Conservation (phyloP, 2,113 vertebrate species). For the Rhynchomys soricoides region DNA sequence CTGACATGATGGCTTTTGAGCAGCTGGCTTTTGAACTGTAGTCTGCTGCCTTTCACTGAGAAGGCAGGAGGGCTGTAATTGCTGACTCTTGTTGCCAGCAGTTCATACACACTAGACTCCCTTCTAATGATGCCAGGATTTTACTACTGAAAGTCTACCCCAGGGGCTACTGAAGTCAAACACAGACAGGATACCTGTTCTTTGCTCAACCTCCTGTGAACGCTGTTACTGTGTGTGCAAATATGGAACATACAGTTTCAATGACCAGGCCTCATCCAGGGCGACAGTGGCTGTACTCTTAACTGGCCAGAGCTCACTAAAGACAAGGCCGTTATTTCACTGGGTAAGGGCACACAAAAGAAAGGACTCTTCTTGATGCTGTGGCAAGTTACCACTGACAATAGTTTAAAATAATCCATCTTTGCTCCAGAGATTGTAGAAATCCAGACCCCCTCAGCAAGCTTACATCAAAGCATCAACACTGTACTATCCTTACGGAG, state of each 20-base stretch:
- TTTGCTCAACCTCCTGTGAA: not conserved
- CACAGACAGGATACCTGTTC: not conserved
- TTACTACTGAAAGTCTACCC: not conserved
- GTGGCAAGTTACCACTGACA: not conserved
- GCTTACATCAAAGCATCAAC: not conserved
- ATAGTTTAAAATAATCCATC: not conserved
- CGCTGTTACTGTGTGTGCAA: fast-evolving
- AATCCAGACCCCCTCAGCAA: not conserved
- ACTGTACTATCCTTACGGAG: not conserved
- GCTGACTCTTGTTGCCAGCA: not conserved
- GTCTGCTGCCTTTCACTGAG: not conserved
- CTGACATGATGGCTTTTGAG: not conserved
- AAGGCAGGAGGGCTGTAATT: not conserved
- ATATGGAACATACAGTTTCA: too few relatives aligned
- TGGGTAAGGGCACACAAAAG: not conserved
- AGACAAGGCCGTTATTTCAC: too few relatives aligned
- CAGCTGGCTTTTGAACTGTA: not conserved
- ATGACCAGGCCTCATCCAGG: fast-evolving
- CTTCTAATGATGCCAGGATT: not conserved
- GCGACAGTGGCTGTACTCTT: not conserved
- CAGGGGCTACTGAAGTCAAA: not conserved
- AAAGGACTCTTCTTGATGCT: not conserved
- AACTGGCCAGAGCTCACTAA: not conserved
- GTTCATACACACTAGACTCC: not conserved
- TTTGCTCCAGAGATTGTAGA: not conserved